These are phyloP conservation scores for Syngnathus typhle DNA, from an alignment of 2,113 vertebrate species.

Conservation along the genomic window DNA sequence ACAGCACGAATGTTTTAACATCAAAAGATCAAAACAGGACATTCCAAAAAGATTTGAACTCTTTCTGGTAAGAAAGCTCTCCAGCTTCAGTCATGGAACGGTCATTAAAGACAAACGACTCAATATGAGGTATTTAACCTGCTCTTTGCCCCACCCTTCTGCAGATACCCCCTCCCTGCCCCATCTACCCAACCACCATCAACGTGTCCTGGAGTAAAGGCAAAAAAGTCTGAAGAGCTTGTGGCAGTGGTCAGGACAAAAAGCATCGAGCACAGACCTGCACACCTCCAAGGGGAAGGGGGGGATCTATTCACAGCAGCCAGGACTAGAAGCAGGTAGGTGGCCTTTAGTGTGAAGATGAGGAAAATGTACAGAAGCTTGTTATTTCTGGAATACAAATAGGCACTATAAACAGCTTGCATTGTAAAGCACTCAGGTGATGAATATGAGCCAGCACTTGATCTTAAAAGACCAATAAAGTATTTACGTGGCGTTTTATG, in stretches of 20 bases:
- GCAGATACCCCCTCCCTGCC: constrained; percentile 4
- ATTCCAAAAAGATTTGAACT: neutral
- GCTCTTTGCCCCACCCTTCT: constrained; percentile 31
- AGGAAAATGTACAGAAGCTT: neutral
- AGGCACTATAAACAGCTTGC: constrained; percentile 5
- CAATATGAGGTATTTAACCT: constrained; percentile 37
- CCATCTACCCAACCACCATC: constrained; percentile 46
- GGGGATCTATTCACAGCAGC: constrained; percentile 61
- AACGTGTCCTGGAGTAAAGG: constrained; percentile 45
- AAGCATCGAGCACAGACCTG: constrained; percentile 48
- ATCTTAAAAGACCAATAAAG: constrained; percentile 10
- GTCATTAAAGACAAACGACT: constrained; percentile 10
- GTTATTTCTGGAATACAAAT: constrained; percentile 9
- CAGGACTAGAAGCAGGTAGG: constrained; percentile 68
- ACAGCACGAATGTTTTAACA: neutral
- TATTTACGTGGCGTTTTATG: constrained; percentile 1
- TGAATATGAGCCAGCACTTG: neutral
- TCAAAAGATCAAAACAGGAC: neutral
- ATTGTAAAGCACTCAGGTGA: neutral
- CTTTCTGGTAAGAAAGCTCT: neutral
- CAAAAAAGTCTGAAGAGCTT: constrained; percentile 58
- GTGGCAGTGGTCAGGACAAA: constrained; percentile 53
- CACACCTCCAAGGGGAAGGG: constrained; percentile 21
- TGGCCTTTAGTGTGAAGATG: constrained; percentile 31
- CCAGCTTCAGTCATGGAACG: constrained; percentile 2